Evolutionary conservation across 2,797 vertebrate species (phyloP).

Genomic region (Notolabrus celidotus): DNA sequence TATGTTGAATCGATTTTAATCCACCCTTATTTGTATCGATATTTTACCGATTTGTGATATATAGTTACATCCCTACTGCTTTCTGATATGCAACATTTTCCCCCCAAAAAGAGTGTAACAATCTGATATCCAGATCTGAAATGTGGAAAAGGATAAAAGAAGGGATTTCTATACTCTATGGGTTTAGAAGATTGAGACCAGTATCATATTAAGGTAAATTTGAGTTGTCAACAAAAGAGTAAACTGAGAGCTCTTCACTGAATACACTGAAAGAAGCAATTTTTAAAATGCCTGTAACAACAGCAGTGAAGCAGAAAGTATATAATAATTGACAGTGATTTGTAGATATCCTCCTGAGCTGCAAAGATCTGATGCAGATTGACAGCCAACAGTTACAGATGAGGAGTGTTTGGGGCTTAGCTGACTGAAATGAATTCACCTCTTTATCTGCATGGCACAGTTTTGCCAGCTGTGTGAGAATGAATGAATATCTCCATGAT

Average conservation of each 20-base stretch:
- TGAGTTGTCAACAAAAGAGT: not conserved
- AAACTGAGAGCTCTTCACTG: not conserved
- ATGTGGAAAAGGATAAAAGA: not conserved
- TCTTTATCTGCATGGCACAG: conserved; percentile 15
- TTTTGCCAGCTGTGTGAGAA: not conserved
- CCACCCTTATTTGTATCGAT: too few species aligned
- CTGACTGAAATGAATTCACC: conserved; percentile 10
- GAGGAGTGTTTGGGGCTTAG: conserved; percentile 6
- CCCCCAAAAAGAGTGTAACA: not conserved
- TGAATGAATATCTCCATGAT: conserved; percentile 5
- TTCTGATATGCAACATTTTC: not conserved
- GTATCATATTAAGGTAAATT: not conserved
- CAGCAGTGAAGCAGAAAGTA: not conserved
- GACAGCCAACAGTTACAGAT: conserved; percentile 17
- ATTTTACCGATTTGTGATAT: too few species aligned
- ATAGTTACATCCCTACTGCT: too few species aligned
- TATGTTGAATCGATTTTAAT: too few species aligned
- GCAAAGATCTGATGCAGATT: conserved; percentile 31
- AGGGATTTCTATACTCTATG: not conserved
- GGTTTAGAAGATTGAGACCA: not conserved
- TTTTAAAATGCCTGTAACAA: not conserved
- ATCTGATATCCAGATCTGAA: not conserved
- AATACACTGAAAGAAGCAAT: not conserved
- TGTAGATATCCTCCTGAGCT: conserved; percentile 2
- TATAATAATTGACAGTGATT: conserved; percentile 9